Conservation (phyloP, 2,113 vertebrate species). For the Lamprotornis superbus region DNA sequence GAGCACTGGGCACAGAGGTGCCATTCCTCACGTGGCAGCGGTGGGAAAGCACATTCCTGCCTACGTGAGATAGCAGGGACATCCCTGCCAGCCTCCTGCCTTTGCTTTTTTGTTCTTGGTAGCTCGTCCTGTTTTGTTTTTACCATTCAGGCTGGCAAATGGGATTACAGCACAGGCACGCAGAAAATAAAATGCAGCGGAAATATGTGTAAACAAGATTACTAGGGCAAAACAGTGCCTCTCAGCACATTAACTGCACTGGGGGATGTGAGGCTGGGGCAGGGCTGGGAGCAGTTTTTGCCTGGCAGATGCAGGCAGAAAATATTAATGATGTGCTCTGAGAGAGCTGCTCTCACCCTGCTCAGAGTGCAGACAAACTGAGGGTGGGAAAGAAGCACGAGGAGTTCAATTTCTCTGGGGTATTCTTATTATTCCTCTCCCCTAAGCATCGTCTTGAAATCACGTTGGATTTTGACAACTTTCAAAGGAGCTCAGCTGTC, state of each 20-base stretch:
- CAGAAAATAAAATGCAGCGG: neutral
- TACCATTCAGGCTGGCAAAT: neutral
- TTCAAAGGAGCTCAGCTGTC: neutral
- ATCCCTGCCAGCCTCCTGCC: neutral
- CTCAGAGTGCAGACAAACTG: neutral
- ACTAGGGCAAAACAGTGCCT: neutral
- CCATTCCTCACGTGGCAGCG: neutral
- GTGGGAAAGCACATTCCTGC: neutral
- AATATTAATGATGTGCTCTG: neutral
- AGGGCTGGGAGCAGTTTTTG: neutral
- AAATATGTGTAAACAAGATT: neutral
- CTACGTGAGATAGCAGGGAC: neutral
- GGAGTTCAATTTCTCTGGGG: neutral
- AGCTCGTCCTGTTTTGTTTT: neutral
- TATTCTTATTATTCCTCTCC: neutral
- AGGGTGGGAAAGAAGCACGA: neutral
- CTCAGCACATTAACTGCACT: neutral
- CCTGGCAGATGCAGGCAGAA: neutral
- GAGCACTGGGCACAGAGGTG: neutral
- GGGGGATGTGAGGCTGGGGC: neutral
- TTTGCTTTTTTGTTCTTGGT: neutral
- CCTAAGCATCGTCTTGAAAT: rapidly evolving
- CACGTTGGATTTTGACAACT: neutral
- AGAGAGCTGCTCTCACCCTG: neutral
- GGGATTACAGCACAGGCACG: neutral